phyloP scores from a whole-genome alignment of 2,797 vertebrate species.

The Meriones psammophilus region DNA sequence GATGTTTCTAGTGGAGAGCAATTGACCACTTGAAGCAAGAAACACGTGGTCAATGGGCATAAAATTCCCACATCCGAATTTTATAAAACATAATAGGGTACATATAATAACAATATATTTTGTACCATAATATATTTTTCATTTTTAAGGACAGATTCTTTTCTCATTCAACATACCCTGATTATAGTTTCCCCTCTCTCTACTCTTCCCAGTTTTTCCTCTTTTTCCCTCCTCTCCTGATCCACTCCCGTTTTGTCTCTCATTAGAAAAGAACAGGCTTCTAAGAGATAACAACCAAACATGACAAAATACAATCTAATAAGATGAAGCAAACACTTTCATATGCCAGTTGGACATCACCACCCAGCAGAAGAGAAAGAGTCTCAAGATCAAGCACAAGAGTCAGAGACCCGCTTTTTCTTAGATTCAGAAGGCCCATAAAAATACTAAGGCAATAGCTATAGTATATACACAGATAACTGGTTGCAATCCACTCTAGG shows the following conservation, averaged over 20 bases:
- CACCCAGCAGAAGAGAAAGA: not conserved
- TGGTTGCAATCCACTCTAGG: no score
- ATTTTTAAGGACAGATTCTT: not conserved
- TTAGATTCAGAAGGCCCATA: no score
- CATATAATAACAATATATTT: slow-evolving; percentile 29
- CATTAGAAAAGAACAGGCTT: not conserved
- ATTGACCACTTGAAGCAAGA: slow-evolving; percentile 8
- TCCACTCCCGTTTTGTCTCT: not conserved
- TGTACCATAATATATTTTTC: not conserved
- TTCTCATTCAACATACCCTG: not conserved
- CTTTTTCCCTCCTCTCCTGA: no score
- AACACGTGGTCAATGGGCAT: not conserved
- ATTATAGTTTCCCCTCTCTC: not conserved
- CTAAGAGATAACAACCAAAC: not conserved
- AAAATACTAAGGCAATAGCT: no score
- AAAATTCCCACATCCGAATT: not conserved
- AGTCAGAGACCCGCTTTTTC: not conserved
- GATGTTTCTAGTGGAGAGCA: not conserved
- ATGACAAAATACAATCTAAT: not conserved
- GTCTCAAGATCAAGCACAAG: not conserved
- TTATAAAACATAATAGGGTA: not conserved
- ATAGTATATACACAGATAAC: no score
- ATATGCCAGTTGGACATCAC: no score
- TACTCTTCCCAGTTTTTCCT: not conserved
- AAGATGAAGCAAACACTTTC: not conserved